These are phyloP conservation scores for Napeogenes inachia DNA, from an alignment of 2,888 invertebrate genomes.

Conservation along the genomic window DNA sequence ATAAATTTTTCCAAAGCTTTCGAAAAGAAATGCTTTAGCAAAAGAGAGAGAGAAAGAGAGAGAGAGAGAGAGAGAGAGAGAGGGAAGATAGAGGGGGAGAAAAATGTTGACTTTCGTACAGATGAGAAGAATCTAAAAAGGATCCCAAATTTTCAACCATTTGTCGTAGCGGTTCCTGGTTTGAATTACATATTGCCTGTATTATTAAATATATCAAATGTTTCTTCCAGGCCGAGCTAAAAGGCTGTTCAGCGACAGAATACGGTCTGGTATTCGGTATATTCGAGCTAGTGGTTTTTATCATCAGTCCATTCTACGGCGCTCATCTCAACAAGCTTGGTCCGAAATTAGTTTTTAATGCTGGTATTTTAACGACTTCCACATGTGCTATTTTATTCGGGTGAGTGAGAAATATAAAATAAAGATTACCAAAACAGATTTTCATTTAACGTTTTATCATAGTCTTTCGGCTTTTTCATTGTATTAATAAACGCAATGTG, in stretches of 20 bases:
- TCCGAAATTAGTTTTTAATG: slow-evolving; percentile 87
- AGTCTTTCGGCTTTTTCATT: too few relatives aligned
- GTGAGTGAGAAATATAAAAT: slow-evolving; percentile 55
- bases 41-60: too few relatives aligned
- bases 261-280: slow-evolving; percentile 93
- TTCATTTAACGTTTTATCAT: neutral
- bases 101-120: too few relatives aligned
- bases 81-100: too few relatives aligned
- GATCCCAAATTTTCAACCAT: too few relatives aligned
- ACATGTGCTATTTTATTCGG: slow-evolving; percentile 90
- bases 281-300: slow-evolving; percentile 89
- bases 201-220: slow-evolving; percentile 1
- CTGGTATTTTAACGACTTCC: slow-evolving; percentile 89
- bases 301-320: slow-evolving; percentile 89
- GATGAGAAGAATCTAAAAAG: too few relatives aligned
- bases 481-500: too few relatives aligned
- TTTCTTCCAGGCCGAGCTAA: slow-evolving; percentile 84
- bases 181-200: too few relatives aligned
- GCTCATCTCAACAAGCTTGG: slow-evolving; percentile 87
- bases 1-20: too few relatives aligned
- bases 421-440: neutral
- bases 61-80: too few relatives aligned
- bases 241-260: slow-evolving; percentile 87
- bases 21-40: too few relatives aligned
- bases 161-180: too few relatives aligned